Evolutionary conservation across 2,113 vertebrate species (phyloP), one percentile per base, ranked within the genome.

Genomic region (Platichthys stellatus): DNA sequence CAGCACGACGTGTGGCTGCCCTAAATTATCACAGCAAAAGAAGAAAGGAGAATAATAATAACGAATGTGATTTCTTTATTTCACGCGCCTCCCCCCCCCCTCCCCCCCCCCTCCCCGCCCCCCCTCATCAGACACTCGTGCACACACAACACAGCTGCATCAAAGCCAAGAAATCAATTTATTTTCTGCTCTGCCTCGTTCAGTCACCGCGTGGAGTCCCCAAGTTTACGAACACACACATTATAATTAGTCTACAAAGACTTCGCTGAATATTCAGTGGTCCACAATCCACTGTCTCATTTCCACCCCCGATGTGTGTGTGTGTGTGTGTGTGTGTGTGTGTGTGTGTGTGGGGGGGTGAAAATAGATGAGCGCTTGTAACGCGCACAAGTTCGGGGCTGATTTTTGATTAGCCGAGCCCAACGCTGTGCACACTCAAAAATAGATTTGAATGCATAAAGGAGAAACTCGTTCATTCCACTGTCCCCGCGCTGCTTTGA

Each of bases 181-280:
- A 91, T 90, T 89, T 89, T 74, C 75, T 82, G 62, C 81, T 80
- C 72, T 83, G 83, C 79, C 54, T 88, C 89, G 72, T 86, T 88
- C 89, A 90, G 92, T 85, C 89, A 65, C 90, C 17, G 21, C 88
- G 82, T 88, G 81, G 21, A 83, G 88, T 87, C 90, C 88, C 83
- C 81, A 89, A 91, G 90, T 91, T 90, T 90, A 92, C 86, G 79
- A 90, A 91, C 82, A 88, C 81, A 87, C 88, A 87, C 84, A 76
- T 81, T 87, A 88, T 92, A 92, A 91, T 93, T 92, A 92, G 85
- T 88, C 82, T 89, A 87, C 89, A 92, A 90, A 90, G 86, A 89
- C 78, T n/a, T 85, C 67, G 54, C 85, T 92, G 92, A 92, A 93
- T 92, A 93, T 92, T 92, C 90, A 93, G 77, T 76, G 85, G 88